Base-by-base conservation (phyloP, 2,797 vertebrate species). In the Leptodactylus fallax region DNA sequence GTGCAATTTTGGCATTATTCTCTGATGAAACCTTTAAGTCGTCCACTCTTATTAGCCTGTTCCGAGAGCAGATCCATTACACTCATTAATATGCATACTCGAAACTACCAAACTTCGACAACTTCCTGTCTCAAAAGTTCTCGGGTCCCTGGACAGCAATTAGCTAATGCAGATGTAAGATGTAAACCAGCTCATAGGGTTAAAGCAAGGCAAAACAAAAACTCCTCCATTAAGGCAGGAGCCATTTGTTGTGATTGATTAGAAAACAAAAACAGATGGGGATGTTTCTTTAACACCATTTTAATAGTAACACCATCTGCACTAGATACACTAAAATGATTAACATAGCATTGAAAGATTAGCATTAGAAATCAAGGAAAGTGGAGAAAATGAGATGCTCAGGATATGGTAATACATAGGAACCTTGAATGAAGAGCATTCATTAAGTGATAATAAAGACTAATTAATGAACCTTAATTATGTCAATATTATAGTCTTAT, bases 241-340 rank as follows among this genome's bases (percentile, higher is more conserved):
- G 53, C 11, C 78, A 86, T 79, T 86, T 85, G 63, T 80, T 86
- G 77, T 80, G 77, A 80, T 86, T 86, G 85, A 86, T 86, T 86
- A 72, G 25, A 79, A 86, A 86, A 71, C 67, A 72, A 58, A 86
- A 79, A 23, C 85, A 86, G 85, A 86, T 86, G 85, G 76, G 76
- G 63, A 71, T 58, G 61, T 79, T 71, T 79, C 85, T 77, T 77
- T 85, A 76, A 77, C 83, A 85, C 83, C 27, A 47, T 71, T 9
- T 80, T 71, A 80, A 72, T 56, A 80, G 85, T 72, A 80, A 86
- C 77, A 60, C 77, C 85, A 86, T 86, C 85, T 86, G 85, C 53
- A 86, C 77, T 17, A 19, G 85, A 69, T 86, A 58, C 78, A 45
- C 25, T 71, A 80, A 69, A 86, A 86, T 71, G 77, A 86, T 86